These are phyloP conservation scores for Parazoanthus swiftii DNA, from an alignment of 92 coral and sea anemone genomes.

Conservation along the genomic window DNA sequence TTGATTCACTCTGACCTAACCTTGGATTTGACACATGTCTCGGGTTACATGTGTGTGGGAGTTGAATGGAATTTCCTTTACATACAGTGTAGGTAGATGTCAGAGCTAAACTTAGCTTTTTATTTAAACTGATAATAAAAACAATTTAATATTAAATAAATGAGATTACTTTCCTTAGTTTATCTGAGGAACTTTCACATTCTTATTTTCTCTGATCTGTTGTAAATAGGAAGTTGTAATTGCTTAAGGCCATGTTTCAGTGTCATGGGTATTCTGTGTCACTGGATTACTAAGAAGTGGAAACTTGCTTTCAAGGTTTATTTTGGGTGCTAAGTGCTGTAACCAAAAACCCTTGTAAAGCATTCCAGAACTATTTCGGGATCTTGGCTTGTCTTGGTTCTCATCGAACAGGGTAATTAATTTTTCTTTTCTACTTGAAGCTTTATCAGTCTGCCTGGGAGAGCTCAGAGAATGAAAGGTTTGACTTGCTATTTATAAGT, in stretches of 20 bases:
- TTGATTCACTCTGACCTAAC: conserved; percentile 22
- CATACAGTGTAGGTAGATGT: neutral
- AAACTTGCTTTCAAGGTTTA: conserved; percentile 13
- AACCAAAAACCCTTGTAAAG: conserved; percentile 24
- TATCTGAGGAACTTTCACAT: neutral
- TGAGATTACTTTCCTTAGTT: conserved; percentile 12
- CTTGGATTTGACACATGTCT: conserved; percentile 15
- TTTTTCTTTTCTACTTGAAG: neutral
- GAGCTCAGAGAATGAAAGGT: neutral
- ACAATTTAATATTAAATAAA: neutral
- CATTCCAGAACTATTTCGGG: conserved; percentile 36
- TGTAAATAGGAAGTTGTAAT: neutral
- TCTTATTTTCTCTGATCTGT: neutral
- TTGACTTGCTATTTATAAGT: neutral
- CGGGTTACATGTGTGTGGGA: conserved; percentile 21
- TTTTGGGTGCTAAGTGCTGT: conserved; percentile 29
- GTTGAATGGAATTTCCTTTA: conserved; percentile 35
- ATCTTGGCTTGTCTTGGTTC: conserved; percentile 12
- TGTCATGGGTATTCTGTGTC: neutral
- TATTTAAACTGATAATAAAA: no score
- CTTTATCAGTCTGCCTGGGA: conserved; percentile 1
- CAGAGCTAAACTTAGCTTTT: conserved; percentile 7
- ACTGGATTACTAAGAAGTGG: neutral
- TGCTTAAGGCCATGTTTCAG: neutral
- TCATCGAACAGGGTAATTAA: conserved; percentile 8